Evolutionary conservation across 2,888 invertebrate species (phyloP), one percentile per base, ranked within the genome.

Genomic region (Pterostichus madidus): DNA sequence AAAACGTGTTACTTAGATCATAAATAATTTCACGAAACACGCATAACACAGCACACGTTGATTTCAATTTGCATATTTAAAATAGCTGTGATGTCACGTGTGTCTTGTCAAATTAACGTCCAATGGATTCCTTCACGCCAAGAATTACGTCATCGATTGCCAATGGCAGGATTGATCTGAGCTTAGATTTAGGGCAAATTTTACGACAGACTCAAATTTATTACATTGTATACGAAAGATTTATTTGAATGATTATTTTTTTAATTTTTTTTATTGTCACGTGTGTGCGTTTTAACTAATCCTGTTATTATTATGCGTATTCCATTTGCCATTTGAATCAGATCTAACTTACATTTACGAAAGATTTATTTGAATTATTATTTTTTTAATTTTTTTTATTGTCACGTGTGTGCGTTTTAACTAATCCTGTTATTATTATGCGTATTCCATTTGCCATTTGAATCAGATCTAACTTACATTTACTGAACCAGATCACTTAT

Each of bases 31-130:
- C 24, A 56, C 76, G n/a, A 76, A 76, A 76, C 56, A 35, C 39
- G 24, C 11, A 8, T 8, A 39, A 39, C 59, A 17, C 6, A 64
- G 13, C 31, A 24, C 17, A 73, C 13, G n/a, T 39, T 44, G 39
- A 13, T 13, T 59, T 76, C 46, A 52, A 53, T 53, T 76, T 76
- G 56, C 76, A 76, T 76, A 76, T 78, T 59, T n/a, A 46, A 78
- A 61, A 78, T 59, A 78, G 61, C 17, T 32, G 61, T 59, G 78
- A 78, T 24, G 46, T 78, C 61, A 76, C 32, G 31, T 35, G 35
- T 53, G 53, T 49, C 76, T 76, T 52, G 76, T 76, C 56, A 76
- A 76, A 76, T 76, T 76, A 76, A 35, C 56, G 11, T 53, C 76
- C 76, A 76, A 56, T 76, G 46, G 17, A 76, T 35, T 56, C 24